These are phyloP conservation scores for Pteronotus mesoamericanus DNA, from an alignment of 2,797 vertebrate species.

Conservation along the genomic window DNA sequence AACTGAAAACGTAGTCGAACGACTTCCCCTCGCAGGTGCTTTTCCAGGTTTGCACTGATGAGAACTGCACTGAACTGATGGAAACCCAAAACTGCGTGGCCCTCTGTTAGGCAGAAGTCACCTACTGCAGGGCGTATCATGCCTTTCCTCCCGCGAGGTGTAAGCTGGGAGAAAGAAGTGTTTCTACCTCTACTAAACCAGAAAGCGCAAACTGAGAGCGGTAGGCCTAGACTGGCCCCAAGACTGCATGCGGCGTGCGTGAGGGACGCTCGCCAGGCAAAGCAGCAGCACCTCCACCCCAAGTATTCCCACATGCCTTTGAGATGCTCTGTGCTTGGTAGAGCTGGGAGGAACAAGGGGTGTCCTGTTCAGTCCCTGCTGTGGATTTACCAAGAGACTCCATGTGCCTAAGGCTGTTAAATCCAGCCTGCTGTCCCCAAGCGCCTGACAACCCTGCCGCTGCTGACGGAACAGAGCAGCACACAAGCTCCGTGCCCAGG, in stretches of 20 bases:
- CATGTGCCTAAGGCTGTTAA: neutral
- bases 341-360: neutral
- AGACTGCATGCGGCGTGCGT: rapidly evolving
- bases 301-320: neutral
- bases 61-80: neutral
- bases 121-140: rapidly evolving
- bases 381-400: neutral
- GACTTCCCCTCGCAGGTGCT: neutral
- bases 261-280: neutral
- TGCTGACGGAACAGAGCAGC: too few relatives aligned
- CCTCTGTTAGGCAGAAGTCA: neutral
- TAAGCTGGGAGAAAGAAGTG: neutral
- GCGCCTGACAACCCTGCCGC: neutral
- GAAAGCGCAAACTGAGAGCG: neutral
- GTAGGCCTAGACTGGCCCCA: neutral
- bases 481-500: neutral
- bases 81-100: neutral
- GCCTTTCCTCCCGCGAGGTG: neutral
- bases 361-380: neutral
- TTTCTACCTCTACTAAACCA: neutral
- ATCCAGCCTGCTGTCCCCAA: neutral
- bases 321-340: neutral
- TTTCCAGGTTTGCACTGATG: neutral
- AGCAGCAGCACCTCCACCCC: neutral
- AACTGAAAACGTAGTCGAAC: neutral